Base-by-base conservation (phyloP, 2,888 invertebrate genomes). In the Chrysolina americana region DNA sequence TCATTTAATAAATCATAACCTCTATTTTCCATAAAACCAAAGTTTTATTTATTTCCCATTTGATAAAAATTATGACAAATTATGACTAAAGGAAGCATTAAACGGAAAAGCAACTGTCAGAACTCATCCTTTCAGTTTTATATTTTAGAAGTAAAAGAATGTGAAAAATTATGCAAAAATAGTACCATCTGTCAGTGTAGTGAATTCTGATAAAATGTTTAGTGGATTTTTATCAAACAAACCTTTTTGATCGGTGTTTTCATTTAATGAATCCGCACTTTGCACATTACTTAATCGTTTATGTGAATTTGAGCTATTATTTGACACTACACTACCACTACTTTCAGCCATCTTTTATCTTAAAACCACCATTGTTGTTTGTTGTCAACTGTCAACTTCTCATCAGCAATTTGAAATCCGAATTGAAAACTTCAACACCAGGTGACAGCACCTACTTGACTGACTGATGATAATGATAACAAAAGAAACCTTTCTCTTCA, bases 281-380 rank as follows among this genome's bases (percentile, higher is more conserved):
- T 82, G 83, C 79, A 81, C 82, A 75, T 78, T 78, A 81, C 81
- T 82, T 65, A 79, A 81, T 79, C 82, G 82, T 80, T 84, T 86
- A 78, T 81, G 82, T 74, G 79, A 82, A 83, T 85, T 87, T 84
- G 82, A 80, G 81, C n/a, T n/a, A n/a, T 83, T 86, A 84, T 86
- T 87, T 83, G 83, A 81, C 83, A 86, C 85, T 83, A 83, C 83
- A 85, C 85, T 86, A 83, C 83, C 86, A 87, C 85, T 85, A 84
- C 85, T 82, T 84, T 88, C 88, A 82, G 89, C 88, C 88, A 88
- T 88, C 76, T 79, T 79, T 77, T 77, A 78, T 73, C 80, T 81
- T 77, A 77, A n/a, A 82, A 81, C 81, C 77, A 78, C 76, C 66
- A 76, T 77, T n/a, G 44, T 15, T 68, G 44, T 15, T 68, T 41